Conservation (phyloP, 2,888 invertebrate species). For the Serrognathus titanus region DNA sequence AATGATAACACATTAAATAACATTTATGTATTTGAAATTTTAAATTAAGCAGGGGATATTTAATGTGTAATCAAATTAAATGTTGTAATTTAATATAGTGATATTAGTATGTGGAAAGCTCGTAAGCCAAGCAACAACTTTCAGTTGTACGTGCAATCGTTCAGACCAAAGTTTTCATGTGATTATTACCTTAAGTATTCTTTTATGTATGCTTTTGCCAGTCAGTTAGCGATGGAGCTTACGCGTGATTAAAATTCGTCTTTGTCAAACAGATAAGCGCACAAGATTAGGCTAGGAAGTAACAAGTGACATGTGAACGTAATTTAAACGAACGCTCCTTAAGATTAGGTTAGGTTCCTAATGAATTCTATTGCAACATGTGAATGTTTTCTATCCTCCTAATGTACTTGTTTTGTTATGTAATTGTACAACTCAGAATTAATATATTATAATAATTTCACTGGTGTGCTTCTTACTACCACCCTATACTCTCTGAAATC, state of each 20-base stretch:
- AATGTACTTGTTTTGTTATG: slow-evolving; percentile 19
- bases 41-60: too few relatives aligned
- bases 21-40: too few relatives aligned
- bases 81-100: not conserved
- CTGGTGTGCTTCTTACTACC: slow-evolving; percentile 8
- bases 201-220: slow-evolving; percentile 27
- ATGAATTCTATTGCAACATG: slow-evolving; percentile 13
- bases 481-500: not conserved
- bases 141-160: slow-evolving; percentile 31
- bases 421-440: slow-evolving; percentile 21
- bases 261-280: slow-evolving; percentile 18
- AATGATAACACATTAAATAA: too few relatives aligned
- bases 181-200: slow-evolving; percentile 28
- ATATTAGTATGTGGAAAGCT: not conserved
- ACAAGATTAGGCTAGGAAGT: slow-evolving; percentile 11
- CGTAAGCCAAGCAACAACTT: slow-evolving; percentile 10
- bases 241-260: slow-evolving; percentile 9
- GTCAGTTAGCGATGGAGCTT: slow-evolving; percentile 26
- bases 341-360: slow-evolving; percentile 26
- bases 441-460: slow-evolving; percentile 26
- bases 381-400: slow-evolving; percentile 19
- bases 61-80: too few relatives aligned
- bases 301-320: not conserved
- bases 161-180: slow-evolving; percentile 41
- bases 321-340: not conserved